Base-by-base conservation (phyloP, 53 echinoderm and acorn worm species). In the Zoroaster sp. region DNA sequence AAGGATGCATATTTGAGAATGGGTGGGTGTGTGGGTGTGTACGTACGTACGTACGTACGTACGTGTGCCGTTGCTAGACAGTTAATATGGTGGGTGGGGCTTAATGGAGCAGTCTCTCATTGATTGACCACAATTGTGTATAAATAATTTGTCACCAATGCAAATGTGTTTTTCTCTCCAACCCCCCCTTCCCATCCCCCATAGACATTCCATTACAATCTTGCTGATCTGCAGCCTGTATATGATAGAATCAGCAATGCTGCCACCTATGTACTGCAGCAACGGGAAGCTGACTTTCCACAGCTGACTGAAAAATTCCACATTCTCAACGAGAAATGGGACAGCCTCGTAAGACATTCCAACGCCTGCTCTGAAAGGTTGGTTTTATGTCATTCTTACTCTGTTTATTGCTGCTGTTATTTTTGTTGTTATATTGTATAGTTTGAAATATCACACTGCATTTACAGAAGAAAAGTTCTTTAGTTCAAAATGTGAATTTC, bases 121-220 rank as follows among this genome's bases (percentile, higher is more conserved):
- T n/a, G n/a, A n/a, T n/a, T n/a, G n/a, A n/a, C n/a, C n/a, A 66
- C 6, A 66, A 66, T 9, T 70, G 70, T 21, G n/a, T n/a, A n/a
- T n/a, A n/a, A n/a, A n/a, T n/a, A n/a, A n/a, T n/a, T n/a, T n/a
- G n/a, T n/a, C n/a, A n/a, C n/a, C n/a, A n/a, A n/a, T n/a, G n/a
- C n/a, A n/a, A n/a, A n/a, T n/a, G n/a, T n/a, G n/a, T n/a, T n/a
- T n/a, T n/a, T n/a, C n/a, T n/a, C n/a, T n/a, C n/a, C n/a, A n/a
- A n/a, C n/a, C n/a, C n/a, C n/a, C n/a, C n/a, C n/a, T 79, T 59
- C 17, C 7, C 53, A 8, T 82, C 66, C 53, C 34, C 33, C 20
- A 7, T 40, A 95, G 95, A 93, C 93, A 91, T 92, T 91, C 88
- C 95, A 95, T 40, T 20, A 67, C 80, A 59, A 70, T 72, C 86